A percentile compares a stretch with the other conserved stretches of the same genome.
Evolutionary conservation across 2,113 vertebrate genomes (phyloP).

Genomic region (Tetrao urogallus): DNA sequence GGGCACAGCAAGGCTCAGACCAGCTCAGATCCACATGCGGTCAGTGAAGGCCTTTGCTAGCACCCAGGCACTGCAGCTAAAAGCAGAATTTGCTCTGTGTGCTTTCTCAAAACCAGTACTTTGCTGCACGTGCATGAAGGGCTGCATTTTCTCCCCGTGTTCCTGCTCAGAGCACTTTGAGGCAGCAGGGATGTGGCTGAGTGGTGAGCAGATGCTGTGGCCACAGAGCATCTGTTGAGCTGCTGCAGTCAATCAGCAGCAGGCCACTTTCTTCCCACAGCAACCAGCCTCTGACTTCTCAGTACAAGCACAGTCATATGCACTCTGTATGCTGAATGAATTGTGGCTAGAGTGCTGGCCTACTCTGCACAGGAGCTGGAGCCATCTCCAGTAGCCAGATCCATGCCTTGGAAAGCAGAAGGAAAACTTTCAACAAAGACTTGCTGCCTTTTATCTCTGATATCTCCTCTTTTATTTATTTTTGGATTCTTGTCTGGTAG

Average conservation of each 20-base stretch:
- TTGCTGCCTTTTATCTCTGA: not conserved
- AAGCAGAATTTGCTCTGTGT: not conserved
- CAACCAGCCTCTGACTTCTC: not conserved
- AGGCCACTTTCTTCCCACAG: not conserved
- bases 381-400: not conserved
- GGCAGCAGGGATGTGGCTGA: not conserved
- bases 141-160: not conserved
- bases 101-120: not conserved
- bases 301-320: rapidly evolving
- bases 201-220: not conserved
- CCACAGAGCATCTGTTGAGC: not conserved
- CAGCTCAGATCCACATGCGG: too few relatives aligned
- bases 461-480: rapidly evolving
- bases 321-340: not conserved
- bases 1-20: not conserved
- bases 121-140: not conserved
- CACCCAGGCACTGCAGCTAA: not conserved
- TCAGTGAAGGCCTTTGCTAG: not conserved
- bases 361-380: not conserved
- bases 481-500: not conserved
- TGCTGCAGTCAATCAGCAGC: not conserved
- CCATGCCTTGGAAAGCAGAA: rapidly evolving
- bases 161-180: not conserved
- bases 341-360: not conserved
- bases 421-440: not conserved